These are phyloP conservation scores for Puntigrus tetrazona DNA, from an alignment of 2,113 vertebrate species.

Conservation along the genomic window DNA sequence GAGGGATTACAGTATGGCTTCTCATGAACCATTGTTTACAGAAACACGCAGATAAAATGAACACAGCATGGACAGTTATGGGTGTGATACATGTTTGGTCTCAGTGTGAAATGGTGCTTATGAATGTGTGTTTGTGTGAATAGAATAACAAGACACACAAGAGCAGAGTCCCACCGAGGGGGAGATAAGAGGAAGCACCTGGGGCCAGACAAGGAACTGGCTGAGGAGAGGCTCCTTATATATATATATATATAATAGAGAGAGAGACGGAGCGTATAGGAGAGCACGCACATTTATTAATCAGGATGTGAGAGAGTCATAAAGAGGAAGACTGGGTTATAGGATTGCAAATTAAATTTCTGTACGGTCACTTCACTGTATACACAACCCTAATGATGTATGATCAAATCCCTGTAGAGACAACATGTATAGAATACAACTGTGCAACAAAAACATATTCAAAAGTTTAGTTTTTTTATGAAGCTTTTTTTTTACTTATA, in stretches of 20 bases:
- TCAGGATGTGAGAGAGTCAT: not conserved
- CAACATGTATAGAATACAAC: no score
- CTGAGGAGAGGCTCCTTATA: not conserved
- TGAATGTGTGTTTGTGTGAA: not conserved
- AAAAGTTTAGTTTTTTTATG: no score
- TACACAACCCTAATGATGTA: not conserved
- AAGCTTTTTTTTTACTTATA: no score
- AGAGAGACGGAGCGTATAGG: not conserved
- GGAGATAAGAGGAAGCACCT: slow-evolving; percentile 7
- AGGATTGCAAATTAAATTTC: not conserved
- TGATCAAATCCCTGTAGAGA: no score
- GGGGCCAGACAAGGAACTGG: not conserved
- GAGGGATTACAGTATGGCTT: slow-evolving; percentile 3
- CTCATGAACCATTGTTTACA: not conserved
- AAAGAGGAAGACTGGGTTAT: not conserved
- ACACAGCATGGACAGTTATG: not conserved
- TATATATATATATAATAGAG: not conserved
- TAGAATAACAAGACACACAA: not conserved
- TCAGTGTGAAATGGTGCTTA: slow-evolving; percentile 2
- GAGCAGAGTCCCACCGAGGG: not conserved
- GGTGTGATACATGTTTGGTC: slow-evolving; percentile 28
- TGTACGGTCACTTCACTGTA: not conserved
- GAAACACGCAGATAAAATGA: slow-evolving; percentile 4
- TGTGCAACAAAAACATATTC: no score
- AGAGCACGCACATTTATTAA: not conserved